These are phyloP conservation scores for Phragmatobia fuliginosa DNA, from an alignment of 2,888 invertebrate genomes.

Conservation along the genomic window DNA sequence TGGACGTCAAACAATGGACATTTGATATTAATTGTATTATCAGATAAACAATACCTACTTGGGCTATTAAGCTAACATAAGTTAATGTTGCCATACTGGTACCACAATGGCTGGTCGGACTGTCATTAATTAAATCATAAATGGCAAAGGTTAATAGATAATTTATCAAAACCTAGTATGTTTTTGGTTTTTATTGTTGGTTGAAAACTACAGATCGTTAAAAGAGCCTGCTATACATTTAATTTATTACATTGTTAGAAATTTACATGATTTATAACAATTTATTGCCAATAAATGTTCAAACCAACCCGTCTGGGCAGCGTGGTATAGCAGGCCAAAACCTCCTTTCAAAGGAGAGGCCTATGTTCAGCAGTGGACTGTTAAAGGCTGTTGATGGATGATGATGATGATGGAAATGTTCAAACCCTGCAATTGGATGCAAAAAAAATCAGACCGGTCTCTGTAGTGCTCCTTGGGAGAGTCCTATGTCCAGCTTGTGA, in stretches of 20 bases:
- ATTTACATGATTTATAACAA: not conserved
- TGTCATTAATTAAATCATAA: conserved; percentile 66
- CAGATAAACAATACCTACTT: conserved; percentile 20
- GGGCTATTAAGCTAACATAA: conserved; percentile 21
- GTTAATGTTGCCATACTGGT: conserved; percentile 54
- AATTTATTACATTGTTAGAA: no score
- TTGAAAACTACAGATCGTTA: not conserved
- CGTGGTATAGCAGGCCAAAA: no score
- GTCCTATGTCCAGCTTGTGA: no score
- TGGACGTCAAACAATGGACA: conserved; percentile 30
- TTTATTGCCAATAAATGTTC: not conserved
- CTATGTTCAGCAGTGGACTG: no score
- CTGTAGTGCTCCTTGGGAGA: no score
- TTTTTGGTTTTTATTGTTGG: not conserved
- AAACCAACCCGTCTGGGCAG: no score
- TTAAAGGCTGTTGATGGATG: no score
- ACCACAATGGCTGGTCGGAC: conserved; percentile 50
- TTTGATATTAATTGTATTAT: conserved; percentile 44
- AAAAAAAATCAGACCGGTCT: no score
- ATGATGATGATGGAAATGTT: no score
- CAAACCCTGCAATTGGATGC: no score
- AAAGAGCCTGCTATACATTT: not conserved
- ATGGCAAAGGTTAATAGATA: conserved; percentile 44
- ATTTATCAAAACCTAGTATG: conserved; percentile 17
- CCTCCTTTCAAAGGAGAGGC: no score